A percentile compares a stretch with the other conserved stretches of the same genome.
phyloP scores from a whole-genome alignment of 2,113 vertebrate species.

The Brachionichthys hirsutus region DNA sequence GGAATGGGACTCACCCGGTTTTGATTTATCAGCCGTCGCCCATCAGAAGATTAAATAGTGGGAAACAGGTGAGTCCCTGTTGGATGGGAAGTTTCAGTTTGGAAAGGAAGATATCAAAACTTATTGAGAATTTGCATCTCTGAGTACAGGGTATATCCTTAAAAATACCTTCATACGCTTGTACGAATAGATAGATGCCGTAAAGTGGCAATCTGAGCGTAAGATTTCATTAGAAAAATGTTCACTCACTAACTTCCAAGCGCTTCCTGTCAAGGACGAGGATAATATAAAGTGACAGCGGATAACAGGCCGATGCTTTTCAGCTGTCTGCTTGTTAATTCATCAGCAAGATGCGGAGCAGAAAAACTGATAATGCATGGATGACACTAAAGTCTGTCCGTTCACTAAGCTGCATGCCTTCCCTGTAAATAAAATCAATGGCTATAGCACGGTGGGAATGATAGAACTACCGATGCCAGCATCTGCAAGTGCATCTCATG shows the following conservation, averaged over 20 bases:
- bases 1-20: constrained; percentile 25
- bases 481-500: constrained; percentile 49
- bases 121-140: no score
- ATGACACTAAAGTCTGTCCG: constrained; percentile 13
- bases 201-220: constrained; percentile 6
- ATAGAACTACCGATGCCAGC: constrained; percentile 27
- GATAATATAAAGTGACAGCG: constrained; percentile 32
- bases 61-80: constrained; percentile 14
- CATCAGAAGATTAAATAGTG: constrained; percentile 26
- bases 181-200: constrained; percentile 5
- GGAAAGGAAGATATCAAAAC: neutral
- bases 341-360: constrained; percentile 28
- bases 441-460: constrained; percentile 15
- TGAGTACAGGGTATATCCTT: neutral
- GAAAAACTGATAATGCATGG: constrained; percentile 26
- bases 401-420: constrained; percentile 39
- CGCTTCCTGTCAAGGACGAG: constrained; percentile 10
- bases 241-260: constrained; percentile 8
- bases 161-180: neutral
- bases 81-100: constrained; percentile 7
- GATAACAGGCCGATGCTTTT: constrained; percentile 12
- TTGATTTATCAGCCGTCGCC: constrained; percentile 30
- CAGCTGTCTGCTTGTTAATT: constrained; percentile 25
- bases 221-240: constrained; percentile 7
- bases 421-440: constrained; percentile 33